These are phyloP conservation scores for Philhelius pedissequus DNA, from an alignment of 2,888 invertebrate species.

Conservation along the genomic window DNA sequence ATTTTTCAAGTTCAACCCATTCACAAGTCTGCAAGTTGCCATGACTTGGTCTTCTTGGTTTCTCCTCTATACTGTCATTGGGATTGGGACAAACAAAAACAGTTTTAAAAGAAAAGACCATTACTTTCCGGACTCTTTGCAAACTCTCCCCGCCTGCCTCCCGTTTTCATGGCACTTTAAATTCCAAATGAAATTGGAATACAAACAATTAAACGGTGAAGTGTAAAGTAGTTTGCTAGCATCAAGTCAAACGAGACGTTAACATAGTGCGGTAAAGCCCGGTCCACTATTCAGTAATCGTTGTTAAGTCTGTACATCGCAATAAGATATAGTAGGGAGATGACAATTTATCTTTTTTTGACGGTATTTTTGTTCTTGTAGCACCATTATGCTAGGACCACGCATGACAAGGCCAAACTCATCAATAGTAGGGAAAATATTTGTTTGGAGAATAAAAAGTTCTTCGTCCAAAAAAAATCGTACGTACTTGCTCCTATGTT, in stretches of 20 bases:
- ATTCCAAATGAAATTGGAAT: slow-evolving; percentile 32
- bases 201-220: slow-evolving; percentile 50
- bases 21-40: slow-evolving; percentile 20
- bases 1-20: slow-evolving; percentile 48
- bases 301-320: neutral
- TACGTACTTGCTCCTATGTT: no score
- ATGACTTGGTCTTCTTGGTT: slow-evolving; percentile 24
- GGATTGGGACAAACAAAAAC: neutral
- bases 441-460: no score
- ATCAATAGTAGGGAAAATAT: no score
- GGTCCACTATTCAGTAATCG: neutral
- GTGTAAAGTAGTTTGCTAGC: slow-evolving; percentile 42
- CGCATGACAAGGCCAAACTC: neutral
- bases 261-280: slow-evolving; percentile 18
- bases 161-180: slow-evolving; percentile 34
- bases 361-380: neutral
- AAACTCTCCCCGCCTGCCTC: neutral
- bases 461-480: no score
- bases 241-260: slow-evolving; percentile 46
- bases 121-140: slow-evolving; percentile 9
- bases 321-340: neutral
- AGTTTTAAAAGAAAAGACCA: slow-evolving; percentile 9
- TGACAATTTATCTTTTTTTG: slow-evolving; percentile 13
- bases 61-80: neutral
- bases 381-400: neutral